Evolutionary conservation across 2,888 invertebrate species (phyloP), one percentile per base, ranked within the genome.

Genomic region (Trichogramma evanescens): DNA sequence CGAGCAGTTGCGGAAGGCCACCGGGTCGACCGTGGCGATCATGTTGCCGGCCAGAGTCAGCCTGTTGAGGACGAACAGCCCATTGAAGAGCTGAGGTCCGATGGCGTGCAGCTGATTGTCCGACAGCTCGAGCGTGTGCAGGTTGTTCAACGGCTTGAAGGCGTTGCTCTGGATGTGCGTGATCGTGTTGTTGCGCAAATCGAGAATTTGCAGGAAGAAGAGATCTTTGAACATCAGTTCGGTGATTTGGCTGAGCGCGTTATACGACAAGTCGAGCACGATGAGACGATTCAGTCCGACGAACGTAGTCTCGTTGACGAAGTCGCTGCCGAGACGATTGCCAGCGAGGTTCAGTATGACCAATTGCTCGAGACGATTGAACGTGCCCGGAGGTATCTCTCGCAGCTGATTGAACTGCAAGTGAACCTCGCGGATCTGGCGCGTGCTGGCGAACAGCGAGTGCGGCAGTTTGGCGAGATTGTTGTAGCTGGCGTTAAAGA

Each of bases 141-240:
- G 81, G 78, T 94, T 93, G 79, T 93, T 91, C 54, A 95, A 82
- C 1, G 93, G 91, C 71, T 90, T 77, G 73, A 95, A 94, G 52
- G 93, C 89, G 72, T 91, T 90, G 71, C 91, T 90, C 81, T 91
- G 91, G 67, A 93, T 88, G 72, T 89, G 90, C n/a, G 89, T 89
- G 71, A 94, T 90, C 6, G 90, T 89, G 75, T 94, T 94, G 76
- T 92, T 92, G 71, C 89, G 86, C 70, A 94, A 81, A 76, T 91
- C 89, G 59, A 94, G 82, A 65, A 91, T 91, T 82, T 93, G 92
- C 59, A 94, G 81, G 73, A 91, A 89, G 74, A 89, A 90, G 65
- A 94, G 80, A 74, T 93, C 92, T 78, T 91, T 91, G 78, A 94
- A 94, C 56, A 91, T 91, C 69, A 86, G 86, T 10, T 88, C 86